These are phyloP conservation scores for Cheilosia impressa DNA, from an alignment of 2,888 invertebrate genomes.

Conservation along the genomic window DNA sequence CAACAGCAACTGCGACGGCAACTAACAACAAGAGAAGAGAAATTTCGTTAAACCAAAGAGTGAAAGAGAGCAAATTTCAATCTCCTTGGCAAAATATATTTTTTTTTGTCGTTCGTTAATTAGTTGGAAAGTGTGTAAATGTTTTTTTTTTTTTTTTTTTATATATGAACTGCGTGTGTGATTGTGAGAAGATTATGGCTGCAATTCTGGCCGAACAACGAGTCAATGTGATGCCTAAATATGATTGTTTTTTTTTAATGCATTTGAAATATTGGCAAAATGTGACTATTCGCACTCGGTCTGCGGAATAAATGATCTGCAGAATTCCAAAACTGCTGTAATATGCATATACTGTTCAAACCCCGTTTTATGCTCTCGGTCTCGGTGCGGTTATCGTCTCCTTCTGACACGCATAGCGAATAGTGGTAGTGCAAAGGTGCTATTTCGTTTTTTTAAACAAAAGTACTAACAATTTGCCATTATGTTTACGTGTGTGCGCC, in stretches of 20 bases:
- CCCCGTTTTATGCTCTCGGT: slow-evolving; percentile 10
- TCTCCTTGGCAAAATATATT: slow-evolving; percentile 22
- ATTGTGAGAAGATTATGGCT: slow-evolving; percentile 14
- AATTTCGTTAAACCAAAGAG: slow-evolving; percentile 29
- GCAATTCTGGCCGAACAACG: slow-evolving; percentile 13
- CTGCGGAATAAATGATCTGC: not conserved
- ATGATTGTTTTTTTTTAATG: slow-evolving; percentile 1
- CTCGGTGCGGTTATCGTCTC: slow-evolving; percentile 8
- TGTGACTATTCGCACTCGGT: not conserved
- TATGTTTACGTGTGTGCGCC: slow-evolving; percentile 29
- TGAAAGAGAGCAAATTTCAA: slow-evolving; percentile 53
- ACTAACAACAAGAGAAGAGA: slow-evolving; percentile 44
- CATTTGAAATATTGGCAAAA: not conserved
- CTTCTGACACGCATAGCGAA: slow-evolving; percentile 22
- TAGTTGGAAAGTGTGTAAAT: slow-evolving; percentile 54
- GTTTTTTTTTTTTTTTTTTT: slow-evolving; percentile 1
- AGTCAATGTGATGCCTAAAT: slow-evolving; percentile 26
- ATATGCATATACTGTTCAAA: slow-evolving; percentile 7
- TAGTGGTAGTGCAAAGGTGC: slow-evolving; percentile 10
- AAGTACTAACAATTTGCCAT: slow-evolving; percentile 11
- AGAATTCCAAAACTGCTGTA: not conserved
- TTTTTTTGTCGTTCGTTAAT: slow-evolving; percentile 47
- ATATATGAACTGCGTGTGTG: not conserved
- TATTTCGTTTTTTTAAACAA: slow-evolving; percentile 10
- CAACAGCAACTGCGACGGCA: slow-evolving; percentile 55